Conservation (phyloP, 2,888 invertebrate species). For the Orthosia gracilis region DNA sequence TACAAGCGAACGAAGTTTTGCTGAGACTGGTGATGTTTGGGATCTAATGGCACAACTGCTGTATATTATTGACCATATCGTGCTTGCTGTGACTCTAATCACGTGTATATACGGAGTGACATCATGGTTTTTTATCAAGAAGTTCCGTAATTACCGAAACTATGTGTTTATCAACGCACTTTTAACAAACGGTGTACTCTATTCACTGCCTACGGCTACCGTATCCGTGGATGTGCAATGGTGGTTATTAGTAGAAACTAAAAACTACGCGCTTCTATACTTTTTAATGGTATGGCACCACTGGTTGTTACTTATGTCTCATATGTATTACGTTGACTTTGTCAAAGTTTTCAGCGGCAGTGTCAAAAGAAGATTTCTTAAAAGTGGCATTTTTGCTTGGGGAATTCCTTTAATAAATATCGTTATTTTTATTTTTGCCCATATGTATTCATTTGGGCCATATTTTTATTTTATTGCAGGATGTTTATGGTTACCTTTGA, state of each 20-base stretch:
- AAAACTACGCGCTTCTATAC: neutral
- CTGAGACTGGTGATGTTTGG: neutral
- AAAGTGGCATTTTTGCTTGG: neutral
- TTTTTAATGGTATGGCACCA: neutral
- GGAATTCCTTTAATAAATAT: neutral
- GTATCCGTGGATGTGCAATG: neutral
- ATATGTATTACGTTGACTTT: neutral
- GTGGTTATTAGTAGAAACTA: neutral
- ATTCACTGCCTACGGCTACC: neutral
- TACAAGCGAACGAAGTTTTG: neutral
- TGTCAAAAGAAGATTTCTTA: neutral
- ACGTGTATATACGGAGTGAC: slow-evolving; percentile 1
- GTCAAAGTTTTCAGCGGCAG: slow-evolving; percentile 3
- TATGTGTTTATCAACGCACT: slow-evolving; percentile 2
- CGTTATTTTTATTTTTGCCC: neutral
- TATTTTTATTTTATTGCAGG: neutral
- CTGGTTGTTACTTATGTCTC: slow-evolving; percentile 1
- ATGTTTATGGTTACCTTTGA: neutral
- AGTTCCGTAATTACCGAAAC: slow-evolving; percentile 6
- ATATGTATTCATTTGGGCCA: neutral
- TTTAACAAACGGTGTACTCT: neutral
- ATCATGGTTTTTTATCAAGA: slow-evolving; percentile 4
- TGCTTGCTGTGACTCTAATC: neutral
- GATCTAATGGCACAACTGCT: neutral
- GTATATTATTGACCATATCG: neutral